Evolutionary conservation across 2,797 vertebrate species (phyloP), one percentile per base, ranked within the genome.

Genomic region (Chaunax sp.): DNA sequence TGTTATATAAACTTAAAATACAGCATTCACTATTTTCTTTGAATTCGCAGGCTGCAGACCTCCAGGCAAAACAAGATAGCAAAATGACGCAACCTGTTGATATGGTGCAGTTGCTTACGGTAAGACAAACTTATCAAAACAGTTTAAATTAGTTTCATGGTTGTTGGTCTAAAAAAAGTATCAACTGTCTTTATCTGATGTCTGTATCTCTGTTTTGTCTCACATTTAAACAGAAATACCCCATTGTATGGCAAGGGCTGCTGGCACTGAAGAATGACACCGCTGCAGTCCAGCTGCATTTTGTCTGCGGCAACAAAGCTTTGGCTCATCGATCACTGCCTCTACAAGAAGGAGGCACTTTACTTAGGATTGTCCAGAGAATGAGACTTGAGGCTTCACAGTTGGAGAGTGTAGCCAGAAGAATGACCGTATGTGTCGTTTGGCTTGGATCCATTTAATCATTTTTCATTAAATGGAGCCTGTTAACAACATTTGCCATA

Each of bases 191-290:
- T 85, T 33, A 87, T n/a, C n/a, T n/a, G n/a, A n/a, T n/a, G n/a
- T n/a, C n/a, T 56, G 52, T 18, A 10, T 37, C 30, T 68, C 72
- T 77, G 33, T 64, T 75, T 65, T 72, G n/a, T 70, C 20, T 52
- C 26, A 0, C 41, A n/a, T 80, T 62, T 38, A 33, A 79, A 81
- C 93, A 99, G 98, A 98, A 98, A 90, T 98, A 99, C 81, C 98
- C 98, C 0, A 99, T 99, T 15, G 97, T 99, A 61, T 99, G 98
- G 98, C 98, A 99, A 95, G 98, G 98, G 67, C 92, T 99, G 19
- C 69, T 99, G 69, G 98, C 98, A 4, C 94, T 99, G 4, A 99
- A 99, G 88, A 99, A 99, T 0, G 98, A 99, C 92, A 98, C 96
- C 0, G 98, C 98, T 0, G 98, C 98, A 0, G 98, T 99, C 72